These are phyloP conservation scores for Pelobates cultripes DNA, from an alignment of 2,797 vertebrate species.

Conservation along the genomic window DNA sequence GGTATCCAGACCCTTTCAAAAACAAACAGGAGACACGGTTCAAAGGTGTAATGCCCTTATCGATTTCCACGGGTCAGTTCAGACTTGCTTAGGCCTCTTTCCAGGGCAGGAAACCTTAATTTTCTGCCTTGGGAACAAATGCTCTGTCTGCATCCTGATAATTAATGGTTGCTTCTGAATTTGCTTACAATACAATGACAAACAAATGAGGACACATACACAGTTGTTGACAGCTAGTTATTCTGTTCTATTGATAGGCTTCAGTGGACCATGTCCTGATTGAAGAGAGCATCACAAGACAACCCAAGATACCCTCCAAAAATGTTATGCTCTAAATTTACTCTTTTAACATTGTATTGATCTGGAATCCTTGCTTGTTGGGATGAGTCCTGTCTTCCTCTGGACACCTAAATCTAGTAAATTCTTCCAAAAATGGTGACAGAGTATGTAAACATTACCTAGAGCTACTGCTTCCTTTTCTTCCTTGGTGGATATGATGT, in stretches of 20 bases:
- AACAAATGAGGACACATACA: constrained; percentile 3
- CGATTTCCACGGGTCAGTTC: not conserved
- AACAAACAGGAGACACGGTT: not conserved
- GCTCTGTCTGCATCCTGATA: constrained; percentile 7
- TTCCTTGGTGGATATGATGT: too few species aligned
- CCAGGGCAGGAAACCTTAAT: not conserved
- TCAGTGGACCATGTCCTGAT: too few species aligned
- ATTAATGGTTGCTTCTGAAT: not conserved
- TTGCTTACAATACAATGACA: not conserved
- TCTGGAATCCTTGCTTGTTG: too few species aligned
- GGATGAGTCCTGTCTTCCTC: too few species aligned
- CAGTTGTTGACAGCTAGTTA: not conserved
- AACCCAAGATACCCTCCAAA: too few species aligned
- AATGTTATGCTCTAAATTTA: too few species aligned
- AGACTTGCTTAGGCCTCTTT: not conserved
- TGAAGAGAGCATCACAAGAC: not conserved
- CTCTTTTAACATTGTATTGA: too few species aligned
- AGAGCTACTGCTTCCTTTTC: too few species aligned
- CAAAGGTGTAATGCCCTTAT: not conserved
- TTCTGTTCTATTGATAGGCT: not conserved
- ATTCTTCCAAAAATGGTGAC: too few species aligned
- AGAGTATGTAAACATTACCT: too few species aligned
- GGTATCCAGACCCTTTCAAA: not conserved
- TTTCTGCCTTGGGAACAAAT: not conserved
- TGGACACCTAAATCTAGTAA: too few species aligned